Evolutionary conservation across 37 sponge, comb jelly and placozoan genomes (phyloP), one percentile per base, ranked within the genome.

Genomic region (Axinella damicornis): DNA sequence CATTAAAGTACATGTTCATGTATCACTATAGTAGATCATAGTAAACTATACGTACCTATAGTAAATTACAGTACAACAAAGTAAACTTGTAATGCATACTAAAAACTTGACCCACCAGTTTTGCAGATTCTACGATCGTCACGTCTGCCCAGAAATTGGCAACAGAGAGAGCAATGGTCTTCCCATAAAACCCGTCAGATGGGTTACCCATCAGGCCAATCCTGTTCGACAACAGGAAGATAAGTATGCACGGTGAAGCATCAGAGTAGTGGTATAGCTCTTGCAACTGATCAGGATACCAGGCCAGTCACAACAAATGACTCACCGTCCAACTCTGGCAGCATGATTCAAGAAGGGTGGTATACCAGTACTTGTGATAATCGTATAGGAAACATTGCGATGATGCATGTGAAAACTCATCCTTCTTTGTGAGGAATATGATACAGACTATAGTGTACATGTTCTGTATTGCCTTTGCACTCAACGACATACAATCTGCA

Each of bases 111-210:
- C 86, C 57, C 36, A 92, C 93, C 77, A 95, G 68, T 73, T 78
- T 89, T 15, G 77, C 53, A 16, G 92, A 92, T 70, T 84, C 93
- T 18, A 38, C 76, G 52, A 95, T 80, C 1, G 88, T 87, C 13
- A 92, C 96, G 1, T 95, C 96, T 27, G 96, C 96, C 96, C 96
- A 95, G 78, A 95, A 95, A 83, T 95, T 92, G 46, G 83, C 66
- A 55, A 95, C 92, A 31, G 96, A 86, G 65, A 95, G 38, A 18
- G 96, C 77, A 12, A 95, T 95, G 12, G 96, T 92, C 85, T 95
- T 95, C 16, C 96, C 96, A 89, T 68, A 74, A 78, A 92, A 95
- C 11, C 93, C 93, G 63, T 95, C 96, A 60, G 93, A 92, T 14
- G 96, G 96, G 39, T 95, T 95, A 0, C 96, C 96, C 59, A 95